phyloP scores from a whole-genome alignment of 2,797 vertebrate genomes.

The Pangasius macronema region DNA sequence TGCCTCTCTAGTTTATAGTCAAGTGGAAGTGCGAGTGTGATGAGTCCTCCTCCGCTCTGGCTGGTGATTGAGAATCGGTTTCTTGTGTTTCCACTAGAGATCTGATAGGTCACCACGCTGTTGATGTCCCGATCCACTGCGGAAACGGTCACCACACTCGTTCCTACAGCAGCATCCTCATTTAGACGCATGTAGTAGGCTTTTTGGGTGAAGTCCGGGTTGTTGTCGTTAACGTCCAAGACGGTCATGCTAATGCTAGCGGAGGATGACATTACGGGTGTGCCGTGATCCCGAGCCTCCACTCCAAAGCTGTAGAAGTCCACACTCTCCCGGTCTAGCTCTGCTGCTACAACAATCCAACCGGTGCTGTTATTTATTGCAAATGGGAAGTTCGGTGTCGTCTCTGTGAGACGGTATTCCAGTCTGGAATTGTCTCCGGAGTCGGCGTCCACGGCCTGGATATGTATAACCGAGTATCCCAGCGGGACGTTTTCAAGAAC shows the following conservation, averaged over 20 bases:
- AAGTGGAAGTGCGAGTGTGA: conserved; percentile 88
- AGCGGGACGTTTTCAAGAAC: conserved; percentile 91
- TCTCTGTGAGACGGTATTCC: conserved; percentile 84
- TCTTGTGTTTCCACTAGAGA: conserved; percentile 92
- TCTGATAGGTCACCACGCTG: conserved; percentile 95
- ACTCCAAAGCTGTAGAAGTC: conserved; percentile 93
- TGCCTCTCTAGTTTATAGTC: conserved; percentile 97
- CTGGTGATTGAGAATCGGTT: conserved; percentile 98
- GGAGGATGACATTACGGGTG: conserved; percentile 83
- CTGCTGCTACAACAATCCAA: conserved; percentile 88
- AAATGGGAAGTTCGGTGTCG: conserved; percentile 82
- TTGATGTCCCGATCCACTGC: conserved; percentile 92
- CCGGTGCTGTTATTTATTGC: conserved; percentile 91
- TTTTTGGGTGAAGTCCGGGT: conserved; percentile 89
- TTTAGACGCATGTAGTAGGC: conserved; percentile 89
- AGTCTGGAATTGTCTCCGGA: conserved; percentile 89
- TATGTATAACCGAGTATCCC: conserved; percentile 91
- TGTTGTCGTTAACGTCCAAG: conserved; percentile 95
- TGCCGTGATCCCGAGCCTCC: conserved; percentile 88
- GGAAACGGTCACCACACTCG: conserved; percentile 90
- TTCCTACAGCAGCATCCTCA: conserved; percentile 90
- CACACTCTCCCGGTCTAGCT: conserved; percentile 87
- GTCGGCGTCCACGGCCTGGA: conserved; percentile 92
- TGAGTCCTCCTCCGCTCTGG: conserved; percentile 88
- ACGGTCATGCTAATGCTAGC: conserved; percentile 91